phyloP scores from a whole-genome alignment of 2,888 invertebrate genomes.

The Orchestes rusci region DNA sequence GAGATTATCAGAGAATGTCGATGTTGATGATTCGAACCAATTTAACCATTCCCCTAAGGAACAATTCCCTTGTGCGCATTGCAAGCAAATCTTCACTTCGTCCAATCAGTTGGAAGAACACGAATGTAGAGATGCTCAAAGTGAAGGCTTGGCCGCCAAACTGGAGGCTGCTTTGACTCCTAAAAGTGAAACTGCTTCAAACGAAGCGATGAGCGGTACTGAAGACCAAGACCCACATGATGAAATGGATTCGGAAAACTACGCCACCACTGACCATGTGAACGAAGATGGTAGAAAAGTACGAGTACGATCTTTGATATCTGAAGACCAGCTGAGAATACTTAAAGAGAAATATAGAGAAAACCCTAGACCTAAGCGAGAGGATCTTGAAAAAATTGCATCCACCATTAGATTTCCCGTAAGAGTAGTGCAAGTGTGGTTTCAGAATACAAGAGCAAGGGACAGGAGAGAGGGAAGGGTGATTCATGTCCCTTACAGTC shows the following conservation, averaged over 20 bases:
- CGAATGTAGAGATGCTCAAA: conserved; percentile 60
- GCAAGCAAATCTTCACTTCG: conserved; percentile 50
- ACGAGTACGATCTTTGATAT: conserved; percentile 87
- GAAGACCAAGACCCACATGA: conserved; percentile 51
- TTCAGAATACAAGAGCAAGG: conserved; percentile 89
- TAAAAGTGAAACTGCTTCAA: conserved; percentile 48
- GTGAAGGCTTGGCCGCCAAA: conserved; percentile 72
- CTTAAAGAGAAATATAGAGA: conserved; percentile 83
- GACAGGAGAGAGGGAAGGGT: conserved; percentile 65
- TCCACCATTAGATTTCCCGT: conserved; percentile 66
- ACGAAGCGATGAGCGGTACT: conserved; percentile 38
- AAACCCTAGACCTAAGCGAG: conserved; percentile 90
- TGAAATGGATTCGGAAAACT: conserved; percentile 49
- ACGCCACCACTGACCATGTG: conserved; percentile 43
- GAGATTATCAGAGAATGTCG: conserved; percentile 45
- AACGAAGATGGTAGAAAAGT: conserved; percentile 65
- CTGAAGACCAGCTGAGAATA: conserved; percentile 85
- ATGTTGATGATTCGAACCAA: neutral
- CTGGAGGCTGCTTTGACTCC: conserved; percentile 58
- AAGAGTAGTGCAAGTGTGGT: conserved; percentile 89
- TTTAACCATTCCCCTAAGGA: conserved; percentile 33
- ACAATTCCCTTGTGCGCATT: conserved; percentile 50
- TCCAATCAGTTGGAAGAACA: conserved; percentile 61
- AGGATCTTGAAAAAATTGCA: conserved; percentile 87
- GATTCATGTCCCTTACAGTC: conserved; percentile 45